Conservation (phyloP, 2,113 vertebrate genomes). For the Galeopterus variegatus region DNA sequence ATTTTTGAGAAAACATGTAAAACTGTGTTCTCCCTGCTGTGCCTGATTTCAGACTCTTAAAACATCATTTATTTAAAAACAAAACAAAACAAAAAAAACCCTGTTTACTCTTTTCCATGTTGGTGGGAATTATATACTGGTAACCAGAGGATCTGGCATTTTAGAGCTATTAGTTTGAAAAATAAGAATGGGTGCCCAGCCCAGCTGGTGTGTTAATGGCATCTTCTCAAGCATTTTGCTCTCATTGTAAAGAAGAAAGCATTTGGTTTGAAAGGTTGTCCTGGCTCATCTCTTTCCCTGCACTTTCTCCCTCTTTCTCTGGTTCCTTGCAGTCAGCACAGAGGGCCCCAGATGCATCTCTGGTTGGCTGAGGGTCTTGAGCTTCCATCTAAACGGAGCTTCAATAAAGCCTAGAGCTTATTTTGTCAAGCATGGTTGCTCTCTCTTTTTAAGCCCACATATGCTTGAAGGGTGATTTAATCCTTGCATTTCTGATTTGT, state of each 20-base stretch:
- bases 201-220: background rate
- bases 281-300: background rate
- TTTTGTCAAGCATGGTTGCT: slow-evolving; percentile 62
- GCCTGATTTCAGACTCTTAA: slow-evolving; percentile 47
- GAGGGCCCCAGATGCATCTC: background rate
- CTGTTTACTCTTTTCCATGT: background rate
- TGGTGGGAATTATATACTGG: background rate
- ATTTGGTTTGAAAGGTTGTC: background rate
- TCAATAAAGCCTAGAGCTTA: slow-evolving; percentile 44
- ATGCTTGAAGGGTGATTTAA: slow-evolving; percentile 64
- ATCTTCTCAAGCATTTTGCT: background rate
- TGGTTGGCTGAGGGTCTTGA: background rate
- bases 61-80: background rate
- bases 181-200: background rate
- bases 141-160: background rate
- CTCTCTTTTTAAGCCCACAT: slow-evolving; percentile 59
- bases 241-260: slow-evolving; percentile 1
- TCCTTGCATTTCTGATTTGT: slow-evolving; percentile 74
- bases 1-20: background rate
- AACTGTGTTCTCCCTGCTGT: background rate
- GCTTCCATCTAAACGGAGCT: background rate
- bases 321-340: background rate
- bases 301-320: background rate
- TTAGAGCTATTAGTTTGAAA: slow-evolving; percentile 12
- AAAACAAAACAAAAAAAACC: slow-evolving; percentile 18